These are phyloP conservation scores for Nysson spinosus DNA, from an alignment of 2,888 invertebrate genomes.

Conservation along the genomic window DNA sequence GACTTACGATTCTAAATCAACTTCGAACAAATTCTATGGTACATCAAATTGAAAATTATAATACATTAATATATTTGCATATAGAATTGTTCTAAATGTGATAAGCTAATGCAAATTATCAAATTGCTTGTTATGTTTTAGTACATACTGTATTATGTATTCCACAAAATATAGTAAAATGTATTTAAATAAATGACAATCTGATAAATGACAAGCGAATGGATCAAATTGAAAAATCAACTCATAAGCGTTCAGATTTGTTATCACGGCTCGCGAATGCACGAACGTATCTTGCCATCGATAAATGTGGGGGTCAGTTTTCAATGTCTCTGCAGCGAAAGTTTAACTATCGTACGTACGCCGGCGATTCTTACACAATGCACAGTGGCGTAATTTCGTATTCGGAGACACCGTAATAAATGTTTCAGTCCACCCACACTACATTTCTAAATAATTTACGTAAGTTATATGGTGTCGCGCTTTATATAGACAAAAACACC, in stretches of 20 bases:
- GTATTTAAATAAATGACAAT: too few species aligned
- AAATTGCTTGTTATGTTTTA: too few species aligned
- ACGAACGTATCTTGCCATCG: slow-evolving; percentile 14
- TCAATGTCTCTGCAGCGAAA: slow-evolving; percentile 55
- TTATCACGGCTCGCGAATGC: not conserved
- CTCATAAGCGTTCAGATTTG: not conserved
- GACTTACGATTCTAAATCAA: too few species aligned
- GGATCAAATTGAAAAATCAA: not conserved
- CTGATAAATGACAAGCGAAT: not conserved
- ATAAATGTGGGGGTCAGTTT: slow-evolving; percentile 48
- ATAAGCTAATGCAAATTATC: too few species aligned
- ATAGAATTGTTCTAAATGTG: too few species aligned
- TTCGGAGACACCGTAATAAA: slow-evolving; percentile 55
- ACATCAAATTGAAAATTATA: too few species aligned
- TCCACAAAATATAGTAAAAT: too few species aligned
- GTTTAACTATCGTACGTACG: slow-evolving; percentile 56
- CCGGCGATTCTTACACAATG: slow-evolving; percentile 56
- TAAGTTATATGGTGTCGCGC: slow-evolving; percentile 38
- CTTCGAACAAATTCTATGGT: too few species aligned
- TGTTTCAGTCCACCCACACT: slow-evolving; percentile 56
- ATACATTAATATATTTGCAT: too few species aligned
- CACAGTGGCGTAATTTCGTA: slow-evolving; percentile 60
- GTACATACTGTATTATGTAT: too few species aligned
- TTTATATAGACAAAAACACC: slow-evolving; percentile 39
- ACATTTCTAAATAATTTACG: slow-evolving; percentile 56